phyloP scores from a whole-genome alignment of 1,140 invertebrate genomes.

The Homarus americanus region DNA sequence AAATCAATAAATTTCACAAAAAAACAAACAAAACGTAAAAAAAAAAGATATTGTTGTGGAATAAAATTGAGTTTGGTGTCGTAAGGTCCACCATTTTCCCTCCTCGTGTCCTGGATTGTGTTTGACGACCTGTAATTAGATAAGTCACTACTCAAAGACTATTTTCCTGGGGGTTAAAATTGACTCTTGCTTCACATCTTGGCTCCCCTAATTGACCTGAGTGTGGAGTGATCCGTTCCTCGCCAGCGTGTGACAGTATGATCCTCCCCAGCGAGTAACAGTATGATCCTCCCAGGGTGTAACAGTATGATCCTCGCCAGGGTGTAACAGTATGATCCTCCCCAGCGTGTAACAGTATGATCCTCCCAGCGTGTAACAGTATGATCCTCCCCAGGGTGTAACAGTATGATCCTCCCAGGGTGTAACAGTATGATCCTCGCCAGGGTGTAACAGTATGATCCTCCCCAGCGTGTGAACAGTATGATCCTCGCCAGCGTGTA shows the following conservation, averaged over 20 bases:
- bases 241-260: slow-evolving; percentile 6
- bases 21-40: slow-evolving; percentile 19
- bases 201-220: slow-evolving; percentile 55
- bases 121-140: slow-evolving; percentile 65
- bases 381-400: not conserved
- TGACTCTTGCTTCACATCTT: slow-evolving; percentile 62
- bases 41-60: slow-evolving; percentile 48
- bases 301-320: not conserved
- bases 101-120: slow-evolving; percentile 38
- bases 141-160: slow-evolving; percentile 67
- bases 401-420: not conserved
- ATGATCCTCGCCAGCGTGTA: not conserved
- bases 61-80: slow-evolving; percentile 62
- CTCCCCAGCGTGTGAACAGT: not conserved
- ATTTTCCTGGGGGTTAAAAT: slow-evolving; percentile 66
- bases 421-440: not conserved
- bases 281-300: not conserved
- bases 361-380: not conserved
- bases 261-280: not conserved
- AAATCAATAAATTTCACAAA: too few relatives aligned
- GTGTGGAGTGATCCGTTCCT: slow-evolving; percentile 32
- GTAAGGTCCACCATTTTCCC: not conserved
- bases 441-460: not conserved
- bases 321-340: not conserved
- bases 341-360: not conserved